Conservation (phyloP, 2,888 invertebrate species). For the Palloptera scutellata region DNA sequence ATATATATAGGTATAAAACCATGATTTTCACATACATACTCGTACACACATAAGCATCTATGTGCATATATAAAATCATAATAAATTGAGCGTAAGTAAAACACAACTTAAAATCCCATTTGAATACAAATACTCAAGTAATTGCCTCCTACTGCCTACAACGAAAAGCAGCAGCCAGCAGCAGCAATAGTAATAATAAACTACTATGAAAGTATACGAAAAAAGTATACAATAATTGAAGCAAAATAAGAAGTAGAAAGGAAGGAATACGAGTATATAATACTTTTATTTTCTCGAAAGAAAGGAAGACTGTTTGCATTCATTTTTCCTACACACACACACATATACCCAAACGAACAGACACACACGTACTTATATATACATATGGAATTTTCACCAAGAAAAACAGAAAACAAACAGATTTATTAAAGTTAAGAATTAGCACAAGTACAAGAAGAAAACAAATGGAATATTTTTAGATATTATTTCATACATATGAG, state of each 20-base stretch:
- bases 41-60: no score
- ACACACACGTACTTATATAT: background rate
- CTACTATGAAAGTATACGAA: background rate
- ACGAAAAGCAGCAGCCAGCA: background rate
- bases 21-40: no score
- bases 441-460: background rate
- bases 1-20: no score
- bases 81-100: conserved; percentile 1
- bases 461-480: background rate
- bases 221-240: background rate
- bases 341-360: background rate
- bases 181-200: no score
- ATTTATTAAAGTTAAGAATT: background rate
- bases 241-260: no score
- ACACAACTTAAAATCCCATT: conserved; percentile 2
- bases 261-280: background rate
- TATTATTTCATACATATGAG: background rate
- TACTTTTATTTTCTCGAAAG: no score
- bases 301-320: background rate
- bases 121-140: background rate
- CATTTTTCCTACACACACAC: background rate
- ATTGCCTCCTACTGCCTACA: background rate
- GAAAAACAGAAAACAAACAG: background rate
- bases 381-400: no score
- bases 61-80: background rate